phyloP scores from a whole-genome alignment of 2,113 vertebrate species.

The Bungarus multicinctus region DNA sequence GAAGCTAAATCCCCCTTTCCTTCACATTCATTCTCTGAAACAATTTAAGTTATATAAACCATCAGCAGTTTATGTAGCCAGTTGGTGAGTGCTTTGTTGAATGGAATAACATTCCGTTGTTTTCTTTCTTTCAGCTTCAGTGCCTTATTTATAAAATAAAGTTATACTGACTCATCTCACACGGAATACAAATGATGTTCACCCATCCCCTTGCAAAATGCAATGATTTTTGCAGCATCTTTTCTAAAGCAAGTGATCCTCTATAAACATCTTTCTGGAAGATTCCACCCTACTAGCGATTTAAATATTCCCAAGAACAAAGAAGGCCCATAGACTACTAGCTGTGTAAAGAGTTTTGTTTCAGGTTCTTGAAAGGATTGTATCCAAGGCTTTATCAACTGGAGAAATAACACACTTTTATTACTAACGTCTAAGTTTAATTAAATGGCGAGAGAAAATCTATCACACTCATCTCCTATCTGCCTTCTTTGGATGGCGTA shows the following conservation, averaged over 20 bases:
- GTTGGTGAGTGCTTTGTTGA: not conserved
- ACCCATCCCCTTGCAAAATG: not conserved
- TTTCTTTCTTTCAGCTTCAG: not conserved
- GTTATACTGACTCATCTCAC: not conserved
- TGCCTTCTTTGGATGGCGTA: not conserved
- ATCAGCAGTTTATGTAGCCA: not conserved
- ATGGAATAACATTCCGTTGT: not conserved
- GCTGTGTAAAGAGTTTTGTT: not conserved
- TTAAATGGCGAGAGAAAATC: constrained; percentile 21
- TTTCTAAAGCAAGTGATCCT: not conserved
- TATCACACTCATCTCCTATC: constrained; percentile 12
- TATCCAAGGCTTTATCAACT: not conserved
- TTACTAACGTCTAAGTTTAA: constrained; percentile 7
- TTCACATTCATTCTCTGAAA: not conserved
- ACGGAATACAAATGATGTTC: not conserved
- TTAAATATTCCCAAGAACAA: not conserved
- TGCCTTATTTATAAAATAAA: not conserved
- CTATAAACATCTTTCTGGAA: not conserved
- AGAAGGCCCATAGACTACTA: not conserved
- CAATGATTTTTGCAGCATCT: not conserved
- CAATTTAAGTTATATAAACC: not conserved
- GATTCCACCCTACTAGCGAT: not conserved
- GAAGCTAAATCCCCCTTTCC: not conserved
- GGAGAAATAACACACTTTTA: constrained; percentile 2
- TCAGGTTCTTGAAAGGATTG: not conserved